These are phyloP conservation scores for Acanthopleura granulata DNA, from an alignment of 2,888 invertebrate genomes.

Conservation along the genomic window DNA sequence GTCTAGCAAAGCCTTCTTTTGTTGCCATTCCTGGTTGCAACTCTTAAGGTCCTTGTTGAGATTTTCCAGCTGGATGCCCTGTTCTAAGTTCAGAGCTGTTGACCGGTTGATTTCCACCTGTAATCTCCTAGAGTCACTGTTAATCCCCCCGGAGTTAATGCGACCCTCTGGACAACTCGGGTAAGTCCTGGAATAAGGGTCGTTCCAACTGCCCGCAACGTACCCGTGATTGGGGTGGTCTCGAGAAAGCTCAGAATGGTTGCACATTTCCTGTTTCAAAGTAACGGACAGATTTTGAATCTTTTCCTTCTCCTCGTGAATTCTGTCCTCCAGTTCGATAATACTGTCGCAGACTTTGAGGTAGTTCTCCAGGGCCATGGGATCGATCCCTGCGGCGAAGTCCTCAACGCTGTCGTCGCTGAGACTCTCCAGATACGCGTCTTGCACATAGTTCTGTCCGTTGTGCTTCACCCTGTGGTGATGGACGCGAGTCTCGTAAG, in stretches of 20 bases:
- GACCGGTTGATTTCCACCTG: slow-evolving; percentile 4
- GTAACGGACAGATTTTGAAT: slow-evolving; percentile 76
- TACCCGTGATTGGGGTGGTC: slow-evolving; percentile 15
- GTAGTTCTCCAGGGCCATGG: slow-evolving; percentile 76
- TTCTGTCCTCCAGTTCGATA: slow-evolving; percentile 79
- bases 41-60: neutral
- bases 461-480: slow-evolving; percentile 42
- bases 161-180: no score
- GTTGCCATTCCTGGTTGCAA: slow-evolving; percentile 15
- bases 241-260: neutral
- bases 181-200: neutral
- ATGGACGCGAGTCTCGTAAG: slow-evolving; percentile 66
- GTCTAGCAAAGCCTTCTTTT: slow-evolving; percentile 14
- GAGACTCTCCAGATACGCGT: slow-evolving; percentile 49
- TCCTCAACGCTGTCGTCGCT: slow-evolving; percentile 66
- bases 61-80: slow-evolving; percentile 8
- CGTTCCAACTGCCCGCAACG: neutral
- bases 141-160: neutral
- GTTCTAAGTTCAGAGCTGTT: slow-evolving; percentile 2
- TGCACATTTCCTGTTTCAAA: slow-evolving; percentile 8
- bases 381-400: slow-evolving; percentile 74
- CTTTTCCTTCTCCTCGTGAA: slow-evolving; percentile 81
- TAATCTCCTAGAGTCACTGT: neutral
- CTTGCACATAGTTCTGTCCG: slow-evolving; percentile 54
- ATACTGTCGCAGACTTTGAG: slow-evolving; percentile 82